Evolutionary conservation across 35 echinoderm and acorn worm genomes (phyloP).

Genomic region (Amphiura filiformis): DNA sequence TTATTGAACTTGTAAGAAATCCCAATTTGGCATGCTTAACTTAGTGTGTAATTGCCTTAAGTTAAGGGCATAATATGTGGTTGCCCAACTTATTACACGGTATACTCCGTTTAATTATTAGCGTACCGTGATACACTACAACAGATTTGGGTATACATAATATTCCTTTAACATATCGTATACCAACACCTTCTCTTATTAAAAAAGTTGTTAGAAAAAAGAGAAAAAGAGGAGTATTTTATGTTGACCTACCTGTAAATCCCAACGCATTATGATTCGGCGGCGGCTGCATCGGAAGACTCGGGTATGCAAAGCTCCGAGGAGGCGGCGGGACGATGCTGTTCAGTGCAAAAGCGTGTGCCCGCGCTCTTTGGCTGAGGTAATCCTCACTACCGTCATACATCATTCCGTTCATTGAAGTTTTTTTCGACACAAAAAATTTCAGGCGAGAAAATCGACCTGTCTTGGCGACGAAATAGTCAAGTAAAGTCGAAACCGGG

Average conservation of each 20-base stretch:
- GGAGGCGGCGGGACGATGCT: conserved; percentile 97
- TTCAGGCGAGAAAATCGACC: conserved; percentile 65
- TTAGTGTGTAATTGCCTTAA: background rate
- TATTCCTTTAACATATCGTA: too few relatives aligned
- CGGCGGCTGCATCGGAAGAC: conserved; percentile 83
- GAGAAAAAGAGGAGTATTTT: conserved; percentile 3
- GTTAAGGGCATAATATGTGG: background rate
- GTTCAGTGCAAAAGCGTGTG: conserved; percentile 93
- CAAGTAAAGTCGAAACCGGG: conserved; percentile 54
- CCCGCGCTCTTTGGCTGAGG: conserved; percentile 83
- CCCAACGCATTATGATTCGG: conserved; percentile 66
- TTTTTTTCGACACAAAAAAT: conserved; percentile 22
- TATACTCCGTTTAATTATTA: too few relatives aligned
- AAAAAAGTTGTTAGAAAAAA: background rate
- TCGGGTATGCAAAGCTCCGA: conserved; percentile 92
- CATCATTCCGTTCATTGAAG: conserved; percentile 62
- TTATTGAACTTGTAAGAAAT: background rate
- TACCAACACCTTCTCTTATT: too few relatives aligned
- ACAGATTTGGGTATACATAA: too few relatives aligned
- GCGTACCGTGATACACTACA: too few relatives aligned
- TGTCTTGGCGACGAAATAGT: conserved; percentile 60
- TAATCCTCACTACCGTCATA: conserved; percentile 94
- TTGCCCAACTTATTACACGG: background rate
- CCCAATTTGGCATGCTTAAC: background rate
- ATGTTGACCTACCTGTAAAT: conserved; percentile 66